phyloP scores from a whole-genome alignment of 2,797 vertebrate species.

The Rhyacichthys aspro region DNA sequence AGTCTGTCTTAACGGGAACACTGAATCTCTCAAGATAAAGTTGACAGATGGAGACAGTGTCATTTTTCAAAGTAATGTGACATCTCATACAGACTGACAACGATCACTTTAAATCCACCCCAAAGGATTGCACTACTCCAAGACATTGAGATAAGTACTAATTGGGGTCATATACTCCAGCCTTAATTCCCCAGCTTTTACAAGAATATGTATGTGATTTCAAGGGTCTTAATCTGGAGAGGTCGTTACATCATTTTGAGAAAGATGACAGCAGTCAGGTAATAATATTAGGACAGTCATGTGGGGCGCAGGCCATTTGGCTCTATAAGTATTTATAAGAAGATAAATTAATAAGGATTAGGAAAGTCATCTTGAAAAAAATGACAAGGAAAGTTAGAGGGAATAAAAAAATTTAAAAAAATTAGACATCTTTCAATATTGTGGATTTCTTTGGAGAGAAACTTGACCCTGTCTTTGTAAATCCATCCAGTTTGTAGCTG shows the following conservation, averaged over 20 bases:
- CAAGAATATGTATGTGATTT: conserved; percentile 56
- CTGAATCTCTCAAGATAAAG: conserved; percentile 57
- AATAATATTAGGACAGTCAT: conserved; percentile 51
- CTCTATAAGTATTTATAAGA: conserved; percentile 50
- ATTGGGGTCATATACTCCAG: conserved; percentile 71
- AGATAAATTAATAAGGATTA: conserved; percentile 68
- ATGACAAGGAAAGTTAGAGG: not conserved
- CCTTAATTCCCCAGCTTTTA: conserved; percentile 65
- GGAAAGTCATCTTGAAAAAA: conserved; percentile 52
- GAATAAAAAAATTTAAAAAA: not conserved
- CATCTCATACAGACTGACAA: conserved; percentile 60
- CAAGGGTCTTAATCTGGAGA: conserved; percentile 52
- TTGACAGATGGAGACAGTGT: conserved; percentile 49
- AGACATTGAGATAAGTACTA: conserved; percentile 68
- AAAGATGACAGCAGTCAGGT: conserved; percentile 66
- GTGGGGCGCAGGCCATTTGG: conserved; percentile 31
- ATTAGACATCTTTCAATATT: not conserved
- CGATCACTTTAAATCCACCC: conserved; percentile 70
- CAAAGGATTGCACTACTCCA: conserved; percentile 50
- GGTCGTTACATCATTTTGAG: conserved; percentile 63
- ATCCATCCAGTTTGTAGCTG: not conserved
- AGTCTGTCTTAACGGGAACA: conserved; percentile 37
- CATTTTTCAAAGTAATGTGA: conserved; percentile 54
- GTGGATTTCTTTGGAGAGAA: no score
- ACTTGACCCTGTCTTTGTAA: no score